phyloP scores from a whole-genome alignment of 1,140 invertebrate genomes.

The Drosophila arawakana region DNA sequence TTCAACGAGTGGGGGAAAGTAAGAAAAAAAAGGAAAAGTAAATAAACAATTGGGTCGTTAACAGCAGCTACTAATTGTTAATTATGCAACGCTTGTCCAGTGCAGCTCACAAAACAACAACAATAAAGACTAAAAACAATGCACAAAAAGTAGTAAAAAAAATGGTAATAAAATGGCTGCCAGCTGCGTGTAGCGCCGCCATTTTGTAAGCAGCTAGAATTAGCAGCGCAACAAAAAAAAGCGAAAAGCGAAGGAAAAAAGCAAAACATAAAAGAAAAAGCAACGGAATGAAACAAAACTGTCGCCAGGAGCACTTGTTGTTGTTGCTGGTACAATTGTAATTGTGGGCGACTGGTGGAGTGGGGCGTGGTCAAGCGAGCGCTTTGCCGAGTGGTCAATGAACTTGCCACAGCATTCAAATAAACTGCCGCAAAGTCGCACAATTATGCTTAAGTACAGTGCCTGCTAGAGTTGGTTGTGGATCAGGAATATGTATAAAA shows the following conservation, averaged over 20 bases:
- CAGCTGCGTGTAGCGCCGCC: constrained; percentile 61
- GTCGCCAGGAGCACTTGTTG: constrained; percentile 63
- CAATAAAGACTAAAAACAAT: constrained; percentile 14
- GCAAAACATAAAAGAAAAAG: constrained; percentile 8
- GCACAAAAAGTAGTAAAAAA: constrained; percentile 13
- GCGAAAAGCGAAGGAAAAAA: constrained; percentile 22
- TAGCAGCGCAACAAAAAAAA: constrained; percentile 47
- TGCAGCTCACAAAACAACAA: constrained; percentile 39
- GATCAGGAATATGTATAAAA: no score
- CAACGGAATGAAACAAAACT: constrained; percentile 51
- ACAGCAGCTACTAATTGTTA: constrained; percentile 68
- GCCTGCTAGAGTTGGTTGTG: background rate
- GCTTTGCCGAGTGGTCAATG: constrained; percentile 60
- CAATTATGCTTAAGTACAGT: constrained; percentile 13
- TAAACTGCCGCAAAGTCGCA: constrained; percentile 20
- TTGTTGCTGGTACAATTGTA: constrained; percentile 20
- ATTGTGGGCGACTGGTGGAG: constrained; percentile 13
- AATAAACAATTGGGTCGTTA: constrained; percentile 63
- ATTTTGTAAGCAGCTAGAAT: constrained; percentile 74
- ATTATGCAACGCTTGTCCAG: constrained; percentile 67
- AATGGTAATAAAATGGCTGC: constrained; percentile 52
- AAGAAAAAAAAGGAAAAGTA: constrained; percentile 3
- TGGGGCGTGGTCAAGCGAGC: constrained; percentile 67
- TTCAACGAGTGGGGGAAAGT: constrained; percentile 13
- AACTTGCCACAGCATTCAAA: constrained; percentile 53